These are phyloP conservation scores for Hemiprocne comata DNA, from an alignment of 2,113 vertebrate genomes.

Conservation along the genomic window DNA sequence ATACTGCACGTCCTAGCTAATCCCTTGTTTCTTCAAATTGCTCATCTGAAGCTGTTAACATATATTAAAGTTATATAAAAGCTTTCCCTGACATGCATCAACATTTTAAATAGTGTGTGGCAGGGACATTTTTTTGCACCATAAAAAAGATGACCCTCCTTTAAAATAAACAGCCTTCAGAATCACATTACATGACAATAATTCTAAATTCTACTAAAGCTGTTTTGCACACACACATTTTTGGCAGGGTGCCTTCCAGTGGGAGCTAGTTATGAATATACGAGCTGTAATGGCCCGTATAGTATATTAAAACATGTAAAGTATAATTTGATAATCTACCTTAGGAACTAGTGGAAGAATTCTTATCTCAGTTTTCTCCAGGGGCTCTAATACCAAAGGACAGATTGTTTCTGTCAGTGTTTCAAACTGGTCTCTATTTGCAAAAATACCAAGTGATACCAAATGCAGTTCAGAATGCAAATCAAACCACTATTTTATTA, in stretches of 20 bases:
- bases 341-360: neutral
- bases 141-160: neutral
- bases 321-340: neutral
- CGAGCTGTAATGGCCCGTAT: neutral
- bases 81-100: neutral
- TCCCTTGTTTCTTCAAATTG: neutral
- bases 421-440: slow-evolving; percentile 44
- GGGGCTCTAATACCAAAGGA: slow-evolving; percentile 18
- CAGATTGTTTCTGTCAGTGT: slow-evolving; percentile 36
- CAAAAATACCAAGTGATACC: slow-evolving; percentile 26
- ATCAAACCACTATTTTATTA: slow-evolving; percentile 41
- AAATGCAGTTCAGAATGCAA: neutral
- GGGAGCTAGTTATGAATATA: neutral
- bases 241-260: neutral
- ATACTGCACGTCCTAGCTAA: accelerated
- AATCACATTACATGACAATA: neutral
- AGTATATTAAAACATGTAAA: neutral
- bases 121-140: neutral
- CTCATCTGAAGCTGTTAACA: neutral
- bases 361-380: neutral
- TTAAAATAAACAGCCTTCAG: neutral
- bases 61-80: neutral
- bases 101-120: neutral
- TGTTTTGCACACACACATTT: neutral
- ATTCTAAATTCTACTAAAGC: neutral